Conservation (phyloP, 2,888 invertebrate genomes). For the Trichogramma evanescens region DNA sequence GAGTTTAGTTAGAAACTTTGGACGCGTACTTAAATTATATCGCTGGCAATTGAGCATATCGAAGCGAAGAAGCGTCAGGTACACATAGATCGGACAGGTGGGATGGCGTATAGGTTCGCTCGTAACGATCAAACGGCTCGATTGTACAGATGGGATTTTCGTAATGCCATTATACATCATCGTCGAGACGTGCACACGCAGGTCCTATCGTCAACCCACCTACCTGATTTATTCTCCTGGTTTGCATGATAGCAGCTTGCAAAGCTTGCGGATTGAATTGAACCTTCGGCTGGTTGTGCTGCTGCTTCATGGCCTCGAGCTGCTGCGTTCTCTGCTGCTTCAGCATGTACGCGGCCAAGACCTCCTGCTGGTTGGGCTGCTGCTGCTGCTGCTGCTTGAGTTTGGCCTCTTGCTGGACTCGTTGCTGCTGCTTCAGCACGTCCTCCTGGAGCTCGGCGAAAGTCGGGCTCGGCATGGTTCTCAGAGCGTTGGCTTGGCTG, state of each 20-base stretch:
- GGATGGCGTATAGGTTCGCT: too few relatives aligned
- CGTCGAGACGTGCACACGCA: too few relatives aligned
- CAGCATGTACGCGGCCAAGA: constrained; percentile 36
- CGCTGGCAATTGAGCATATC: too few relatives aligned
- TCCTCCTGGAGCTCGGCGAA: constrained; percentile 32
- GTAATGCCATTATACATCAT: too few relatives aligned
- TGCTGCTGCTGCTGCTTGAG: constrained; percentile 33
- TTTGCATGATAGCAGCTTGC: constrained; percentile 29
- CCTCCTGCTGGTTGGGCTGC: constrained; percentile 37
- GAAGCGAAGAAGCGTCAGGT: too few relatives aligned
- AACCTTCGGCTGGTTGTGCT: constrained; percentile 27
- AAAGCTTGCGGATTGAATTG: constrained; percentile 16
- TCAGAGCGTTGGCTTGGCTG: constrained; percentile 25
- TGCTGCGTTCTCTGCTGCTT: constrained; percentile 42
- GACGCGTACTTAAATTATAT: too few relatives aligned
- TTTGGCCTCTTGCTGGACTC: constrained; percentile 31
- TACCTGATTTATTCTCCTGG: constrained; percentile 35
- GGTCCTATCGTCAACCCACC: background rate
- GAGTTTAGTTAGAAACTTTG: too few relatives aligned
- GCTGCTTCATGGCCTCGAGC: constrained; percentile 37
- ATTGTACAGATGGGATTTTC: too few relatives aligned
- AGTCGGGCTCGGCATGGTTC: constrained; percentile 25
- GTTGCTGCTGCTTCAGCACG: constrained; percentile 28
- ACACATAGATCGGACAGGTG: too few relatives aligned
- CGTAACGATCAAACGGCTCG: too few relatives aligned